These are phyloP conservation scores for Amorpha juglandis DNA, from an alignment of 2,888 invertebrate species.

Conservation along the genomic window DNA sequence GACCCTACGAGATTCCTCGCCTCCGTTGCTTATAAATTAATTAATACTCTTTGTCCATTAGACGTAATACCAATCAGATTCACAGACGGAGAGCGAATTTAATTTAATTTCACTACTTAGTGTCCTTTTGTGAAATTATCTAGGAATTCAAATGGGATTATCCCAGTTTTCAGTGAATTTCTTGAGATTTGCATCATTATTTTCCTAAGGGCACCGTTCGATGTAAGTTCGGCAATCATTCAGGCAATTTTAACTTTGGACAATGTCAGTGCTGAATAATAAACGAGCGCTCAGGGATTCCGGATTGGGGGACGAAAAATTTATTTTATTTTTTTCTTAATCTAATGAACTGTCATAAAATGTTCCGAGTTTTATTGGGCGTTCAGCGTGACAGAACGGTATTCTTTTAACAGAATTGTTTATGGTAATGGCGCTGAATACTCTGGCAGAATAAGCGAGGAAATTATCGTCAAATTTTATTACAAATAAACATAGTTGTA, in stretches of 20 bases:
- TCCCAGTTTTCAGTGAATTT: slow-evolving; percentile 28
- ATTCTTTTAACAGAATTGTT: slow-evolving; percentile 21
- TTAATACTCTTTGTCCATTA: slow-evolving; percentile 18
- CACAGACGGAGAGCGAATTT: not conserved
- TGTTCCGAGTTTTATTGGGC: slow-evolving; percentile 11
- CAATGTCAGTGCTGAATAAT: slow-evolving; percentile 38
- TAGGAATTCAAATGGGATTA: slow-evolving; percentile 34
- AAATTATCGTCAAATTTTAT: not conserved
- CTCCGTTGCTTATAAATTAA: slow-evolving; percentile 8
- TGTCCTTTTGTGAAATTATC: slow-evolving; percentile 4
- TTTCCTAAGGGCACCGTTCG: slow-evolving; percentile 35
- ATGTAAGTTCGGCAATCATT: slow-evolving; percentile 39
- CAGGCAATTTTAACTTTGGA: slow-evolving; percentile 40
- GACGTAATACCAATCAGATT: not conserved
- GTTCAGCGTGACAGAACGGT: slow-evolving; percentile 1
- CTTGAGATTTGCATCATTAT: slow-evolving; percentile 29
- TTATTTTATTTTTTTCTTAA: slow-evolving; percentile 31
- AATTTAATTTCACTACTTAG: slow-evolving; percentile 16
- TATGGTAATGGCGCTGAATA: slow-evolving; percentile 16
- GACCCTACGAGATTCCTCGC: not conserved
- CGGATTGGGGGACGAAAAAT: slow-evolving; percentile 25
- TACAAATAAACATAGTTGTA: slow-evolving; percentile 1
- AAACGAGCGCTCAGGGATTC: slow-evolving; percentile 32
- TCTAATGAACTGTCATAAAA: slow-evolving; percentile 25
- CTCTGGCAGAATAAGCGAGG: slow-evolving; percentile 3